Conservation (phyloP, 2,113 vertebrate species). For the Progne subis region DNA sequence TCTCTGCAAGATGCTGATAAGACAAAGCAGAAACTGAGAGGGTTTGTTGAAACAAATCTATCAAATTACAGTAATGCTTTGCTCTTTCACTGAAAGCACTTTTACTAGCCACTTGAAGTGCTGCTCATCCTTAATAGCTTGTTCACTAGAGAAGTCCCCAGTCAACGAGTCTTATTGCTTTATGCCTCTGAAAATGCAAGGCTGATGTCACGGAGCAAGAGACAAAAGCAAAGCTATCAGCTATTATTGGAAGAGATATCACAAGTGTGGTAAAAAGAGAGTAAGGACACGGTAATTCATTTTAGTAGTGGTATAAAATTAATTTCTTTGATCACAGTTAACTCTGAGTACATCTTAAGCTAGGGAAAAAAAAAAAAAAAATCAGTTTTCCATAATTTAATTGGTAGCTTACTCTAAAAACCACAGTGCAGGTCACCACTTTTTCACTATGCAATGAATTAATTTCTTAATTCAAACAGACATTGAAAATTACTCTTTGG, state of each 20-base stretch:
- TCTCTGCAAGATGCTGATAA: not conserved
- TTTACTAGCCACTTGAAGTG: slow-evolving; percentile 57
- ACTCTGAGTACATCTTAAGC: not conserved
- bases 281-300: slow-evolving; percentile 3
- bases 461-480: not conserved
- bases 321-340: not conserved
- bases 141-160: not conserved
- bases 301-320: not conserved
- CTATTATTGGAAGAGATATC: not conserved
- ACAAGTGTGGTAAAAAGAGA: not conserved
- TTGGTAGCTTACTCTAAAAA: not conserved
- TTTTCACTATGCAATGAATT: not conserved
- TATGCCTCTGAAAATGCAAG: slow-evolving; percentile 24
- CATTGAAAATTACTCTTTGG: not conserved
- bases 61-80: not conserved
- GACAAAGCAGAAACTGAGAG: not conserved
- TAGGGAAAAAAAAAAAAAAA: not conserved
- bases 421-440: not conserved
- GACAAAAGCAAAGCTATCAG: slow-evolving; percentile 8
- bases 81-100: slow-evolving; percentile 39
- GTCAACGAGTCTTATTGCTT: not conserved
- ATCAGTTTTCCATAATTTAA: not conserved
- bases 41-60: not conserved
- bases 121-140: slow-evolving; percentile 50
- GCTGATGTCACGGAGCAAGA: slow-evolving; percentile 30